phyloP scores from a whole-genome alignment of 2,113 vertebrate genomes.

The Colinus virginianus region DNA sequence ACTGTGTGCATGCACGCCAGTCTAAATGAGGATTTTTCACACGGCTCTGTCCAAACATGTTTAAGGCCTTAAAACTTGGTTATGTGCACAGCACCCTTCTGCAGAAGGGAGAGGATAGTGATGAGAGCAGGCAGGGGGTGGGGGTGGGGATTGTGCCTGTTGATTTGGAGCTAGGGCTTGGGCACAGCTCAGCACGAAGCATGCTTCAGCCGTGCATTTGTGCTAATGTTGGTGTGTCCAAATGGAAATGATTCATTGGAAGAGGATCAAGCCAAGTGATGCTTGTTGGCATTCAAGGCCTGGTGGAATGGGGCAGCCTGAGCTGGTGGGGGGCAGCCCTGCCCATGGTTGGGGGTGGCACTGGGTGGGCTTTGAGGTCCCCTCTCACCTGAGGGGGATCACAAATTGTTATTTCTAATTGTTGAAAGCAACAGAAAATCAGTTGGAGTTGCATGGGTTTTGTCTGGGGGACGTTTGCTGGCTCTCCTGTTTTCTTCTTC shows the following conservation, averaged over 20 bases:
- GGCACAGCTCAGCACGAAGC: rapidly evolving
- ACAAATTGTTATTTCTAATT: background rate
- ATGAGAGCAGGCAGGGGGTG: rapidly evolving
- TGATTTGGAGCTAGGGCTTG: background rate
- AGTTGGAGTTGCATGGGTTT: background rate
- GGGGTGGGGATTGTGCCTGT: background rate
- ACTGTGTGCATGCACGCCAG: background rate
- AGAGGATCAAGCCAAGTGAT: rapidly evolving
- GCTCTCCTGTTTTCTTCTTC: background rate
- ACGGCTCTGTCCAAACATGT: slow-evolving; percentile 46
- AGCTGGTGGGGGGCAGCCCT: no score
- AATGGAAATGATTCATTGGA: rapidly evolving
- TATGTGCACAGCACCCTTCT: background rate
- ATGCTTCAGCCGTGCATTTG: rapidly evolving
- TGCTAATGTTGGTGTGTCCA: rapidly evolving
- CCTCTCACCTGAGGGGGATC: background rate
- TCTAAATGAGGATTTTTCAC: slow-evolving; percentile 11
- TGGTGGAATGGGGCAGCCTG: no score
- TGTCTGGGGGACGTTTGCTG: background rate
- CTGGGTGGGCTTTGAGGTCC: no score
- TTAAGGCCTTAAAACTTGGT: slow-evolving; percentile 51
- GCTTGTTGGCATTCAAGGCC: no score
- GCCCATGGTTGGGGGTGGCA: no score
- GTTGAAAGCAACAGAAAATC: background rate
- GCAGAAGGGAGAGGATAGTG: background rate